Evolutionary conservation across 2,113 vertebrate genomes (phyloP).

Genomic region (Cacatua alba): DNA sequence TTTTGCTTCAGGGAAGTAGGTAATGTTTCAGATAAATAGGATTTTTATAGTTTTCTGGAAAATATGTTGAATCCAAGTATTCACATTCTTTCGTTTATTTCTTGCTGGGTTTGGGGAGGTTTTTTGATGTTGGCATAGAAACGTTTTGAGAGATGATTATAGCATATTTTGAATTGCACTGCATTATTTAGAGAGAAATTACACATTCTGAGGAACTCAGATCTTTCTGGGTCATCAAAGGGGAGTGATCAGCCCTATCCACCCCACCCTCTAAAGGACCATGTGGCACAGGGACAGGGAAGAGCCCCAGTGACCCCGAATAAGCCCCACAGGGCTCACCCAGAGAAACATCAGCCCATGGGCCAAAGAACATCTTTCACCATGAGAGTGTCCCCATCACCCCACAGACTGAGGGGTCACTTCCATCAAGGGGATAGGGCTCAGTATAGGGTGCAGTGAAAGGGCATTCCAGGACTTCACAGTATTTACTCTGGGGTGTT

Average conservation of each 20-base stretch:
- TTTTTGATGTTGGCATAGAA: background rate
- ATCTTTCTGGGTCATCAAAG: background rate
- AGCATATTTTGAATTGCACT: background rate
- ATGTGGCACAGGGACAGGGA: background rate
- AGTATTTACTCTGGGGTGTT: background rate
- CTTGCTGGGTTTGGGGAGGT: background rate
- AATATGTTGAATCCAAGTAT: background rate
- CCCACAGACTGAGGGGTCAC: background rate
- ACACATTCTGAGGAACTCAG: background rate
- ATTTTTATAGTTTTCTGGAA: background rate
- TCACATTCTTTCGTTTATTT: background rate
- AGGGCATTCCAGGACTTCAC: background rate
- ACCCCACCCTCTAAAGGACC: background rate
- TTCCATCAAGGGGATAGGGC: background rate
- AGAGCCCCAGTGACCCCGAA: background rate
- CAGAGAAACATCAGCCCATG: background rate
- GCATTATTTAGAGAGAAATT: background rate
- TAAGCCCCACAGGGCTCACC: background rate
- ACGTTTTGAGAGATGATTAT: background rate
- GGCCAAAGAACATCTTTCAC: background rate
- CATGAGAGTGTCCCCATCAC: background rate
- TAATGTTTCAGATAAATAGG: background rate
- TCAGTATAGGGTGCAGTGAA: background rate
- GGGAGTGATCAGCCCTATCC: fast-evolving
- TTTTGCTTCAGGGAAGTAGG: background rate